Evolutionary conservation across 1,140 invertebrate species (phyloP), one percentile per base, ranked within the genome.

Genomic region (Drosophila sulfurigaster): DNA sequence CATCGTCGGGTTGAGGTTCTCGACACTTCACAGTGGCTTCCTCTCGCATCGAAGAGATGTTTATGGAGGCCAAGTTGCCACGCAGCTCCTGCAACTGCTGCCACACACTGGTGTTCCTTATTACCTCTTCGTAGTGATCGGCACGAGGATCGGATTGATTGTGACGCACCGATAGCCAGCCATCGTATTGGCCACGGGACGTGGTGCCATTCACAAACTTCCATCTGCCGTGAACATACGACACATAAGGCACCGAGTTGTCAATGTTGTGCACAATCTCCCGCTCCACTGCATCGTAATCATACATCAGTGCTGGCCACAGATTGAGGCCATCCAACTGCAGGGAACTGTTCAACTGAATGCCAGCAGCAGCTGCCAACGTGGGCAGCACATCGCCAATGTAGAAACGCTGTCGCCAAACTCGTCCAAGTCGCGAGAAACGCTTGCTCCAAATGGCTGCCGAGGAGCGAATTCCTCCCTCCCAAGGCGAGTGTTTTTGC

Each of bases 371-470:
- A 16, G 93, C 92, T 41, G 93, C 95, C 1, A 99, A 92, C 0
- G 97, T 98, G 0, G 98, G 98, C 38, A 98, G 82, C 95, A 97
- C 97, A 92, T 98, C 98, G 11, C 94, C 94, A 8, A 98, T 95
- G 74, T 98, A 96, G 92, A 98, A 96, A 68, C 98, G 94, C 59
- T 97, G 94, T 79, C 96, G 95, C 71, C 95, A 96, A 2, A 97
- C 94, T 83, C 95, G 93, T 81, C 94, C 94, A 5, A 93, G 89
- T 25, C 91, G 90, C 92, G 94, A 81, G 75, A 93, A 94, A 81
- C 93, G 88, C 1, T 95, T 95, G 91, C 96, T 96, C 96, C 97
- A 98, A 69, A 98, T 93, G 15, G 97, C 95, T 0, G 96, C 96
- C 0, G 95, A 94, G 1, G 95, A 96, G 76, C 97, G 94, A 1